Conservation (phyloP, 2,797 vertebrate genomes). For the Acanthiza pusilla region DNA sequence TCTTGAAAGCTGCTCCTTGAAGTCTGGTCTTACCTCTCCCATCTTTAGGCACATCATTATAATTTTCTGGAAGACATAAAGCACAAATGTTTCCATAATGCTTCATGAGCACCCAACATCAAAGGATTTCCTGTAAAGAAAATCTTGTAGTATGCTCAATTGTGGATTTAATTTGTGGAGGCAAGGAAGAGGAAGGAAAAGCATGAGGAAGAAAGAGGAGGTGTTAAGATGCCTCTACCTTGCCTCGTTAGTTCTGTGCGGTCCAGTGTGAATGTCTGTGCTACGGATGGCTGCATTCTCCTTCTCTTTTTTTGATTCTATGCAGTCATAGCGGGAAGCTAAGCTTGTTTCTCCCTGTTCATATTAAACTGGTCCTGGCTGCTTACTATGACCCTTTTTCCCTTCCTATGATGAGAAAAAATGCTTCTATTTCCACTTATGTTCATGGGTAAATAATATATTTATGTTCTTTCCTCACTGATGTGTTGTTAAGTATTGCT, state of each 20-base stretch:
- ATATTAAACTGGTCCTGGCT: neutral
- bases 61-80: slow-evolving; percentile 71
- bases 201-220: neutral
- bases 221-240: neutral
- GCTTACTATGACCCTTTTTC: neutral
- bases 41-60: slow-evolving; percentile 75
- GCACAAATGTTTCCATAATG: neutral
- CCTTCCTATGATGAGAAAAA: neutral
- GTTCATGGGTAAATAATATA: neutral
- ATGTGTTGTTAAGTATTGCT: neutral
- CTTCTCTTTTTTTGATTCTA: neutral
- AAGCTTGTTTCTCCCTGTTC: neutral
- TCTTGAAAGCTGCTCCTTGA: slow-evolving; percentile 52
- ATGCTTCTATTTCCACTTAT: neutral
- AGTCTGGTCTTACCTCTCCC: slow-evolving; percentile 60
- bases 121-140: neutral
- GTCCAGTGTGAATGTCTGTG: neutral
- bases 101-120: neutral
- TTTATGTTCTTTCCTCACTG: neutral
- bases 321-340: neutral
- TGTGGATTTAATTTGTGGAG: neutral
- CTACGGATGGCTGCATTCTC: neutral
- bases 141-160: neutral
- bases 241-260: neutral
- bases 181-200: neutral